A percentile compares a stretch with the other conserved stretches of the same genome.
phyloP scores from a whole-genome alignment of 2,113 vertebrate genomes.

The Ctenomys sociabilis region DNA sequence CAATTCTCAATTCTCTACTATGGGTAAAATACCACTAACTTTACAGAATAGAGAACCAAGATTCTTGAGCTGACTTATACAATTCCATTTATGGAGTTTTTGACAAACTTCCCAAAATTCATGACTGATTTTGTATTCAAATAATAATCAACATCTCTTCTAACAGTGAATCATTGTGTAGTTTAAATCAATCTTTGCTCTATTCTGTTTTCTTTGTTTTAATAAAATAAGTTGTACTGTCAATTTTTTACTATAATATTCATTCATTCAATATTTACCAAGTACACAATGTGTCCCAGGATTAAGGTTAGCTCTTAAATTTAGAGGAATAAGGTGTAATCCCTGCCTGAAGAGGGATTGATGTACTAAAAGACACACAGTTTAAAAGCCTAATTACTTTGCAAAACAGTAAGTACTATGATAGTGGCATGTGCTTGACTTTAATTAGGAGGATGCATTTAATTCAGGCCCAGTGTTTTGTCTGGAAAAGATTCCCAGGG shows the following conservation, averaged over 20 bases:
- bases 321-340: background rate
- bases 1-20: background rate
- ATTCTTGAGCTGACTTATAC: background rate
- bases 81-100: background rate
- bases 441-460: slow-evolving; percentile 58
- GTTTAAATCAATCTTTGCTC: background rate
- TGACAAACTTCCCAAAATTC: background rate
- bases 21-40: background rate
- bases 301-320: background rate
- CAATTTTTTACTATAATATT: background rate
- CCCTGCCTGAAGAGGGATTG: background rate
- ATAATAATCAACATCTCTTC: background rate
- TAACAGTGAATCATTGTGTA: background rate
- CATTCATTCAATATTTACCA: background rate
- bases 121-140: background rate
- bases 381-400: slow-evolving; percentile 59
- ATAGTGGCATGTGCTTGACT: background rate
- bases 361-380: background rate
- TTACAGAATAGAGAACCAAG: background rate
- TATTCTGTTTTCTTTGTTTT: background rate
- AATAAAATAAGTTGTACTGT: slow-evolving; percentile 4
- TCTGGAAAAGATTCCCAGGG: slow-evolving; percentile 35
- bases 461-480: slow-evolving; percentile 50
- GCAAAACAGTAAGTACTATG: background rate
- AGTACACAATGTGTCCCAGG: background rate